Evolutionary conservation across 2,797 vertebrate genomes (phyloP), one percentile per base, ranked within the genome.

Genomic region (Spizella passerina): DNA sequence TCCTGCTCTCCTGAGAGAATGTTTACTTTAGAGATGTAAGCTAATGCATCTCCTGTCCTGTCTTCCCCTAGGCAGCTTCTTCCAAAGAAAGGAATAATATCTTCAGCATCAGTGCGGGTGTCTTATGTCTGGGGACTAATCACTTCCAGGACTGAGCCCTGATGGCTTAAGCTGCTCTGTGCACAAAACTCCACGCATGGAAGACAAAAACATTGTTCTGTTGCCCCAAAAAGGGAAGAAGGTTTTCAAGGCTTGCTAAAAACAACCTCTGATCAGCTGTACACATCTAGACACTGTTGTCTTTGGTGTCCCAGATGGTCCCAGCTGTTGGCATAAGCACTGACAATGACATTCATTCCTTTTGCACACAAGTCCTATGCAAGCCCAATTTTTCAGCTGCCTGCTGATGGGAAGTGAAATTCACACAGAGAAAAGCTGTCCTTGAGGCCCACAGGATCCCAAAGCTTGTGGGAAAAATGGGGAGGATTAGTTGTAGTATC

Each of bases 241-340:
- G 36, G 26, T 93, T 94, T 94, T 80, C 73, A 64, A 86, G n/a
- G 26, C 64, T 94, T 88, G 64, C 77, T 90, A 82, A 93, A 95
- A 96, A 76, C 78, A 90, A 50, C 41, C 43, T 80, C 73, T 3
- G 1, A 88, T 90, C 81, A 90, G 78, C 65, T 75, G 65, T 69
- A 82, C n/a, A 23, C 64, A 93, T 77, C 75, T 59, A 95, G 75
- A 90, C 81, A 69, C 44, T 77, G 78, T 61, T 94, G 86, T 60
- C 64, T 92, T 82, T 49, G 66, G 61, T 83, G 63, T 79, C 80
- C 85, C 91, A 88, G 65, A 78, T 82, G 90, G 85, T 94, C 65
- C 59, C 87, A 91, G 93, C 72, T 83, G 76, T 83, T 96, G 82
- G 89, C 87, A 81, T 72, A 86, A 81, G 76, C 72, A 76, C 38